Base-by-base conservation (phyloP, 2,797 vertebrate species). In the Rallus crepitans region DNA sequence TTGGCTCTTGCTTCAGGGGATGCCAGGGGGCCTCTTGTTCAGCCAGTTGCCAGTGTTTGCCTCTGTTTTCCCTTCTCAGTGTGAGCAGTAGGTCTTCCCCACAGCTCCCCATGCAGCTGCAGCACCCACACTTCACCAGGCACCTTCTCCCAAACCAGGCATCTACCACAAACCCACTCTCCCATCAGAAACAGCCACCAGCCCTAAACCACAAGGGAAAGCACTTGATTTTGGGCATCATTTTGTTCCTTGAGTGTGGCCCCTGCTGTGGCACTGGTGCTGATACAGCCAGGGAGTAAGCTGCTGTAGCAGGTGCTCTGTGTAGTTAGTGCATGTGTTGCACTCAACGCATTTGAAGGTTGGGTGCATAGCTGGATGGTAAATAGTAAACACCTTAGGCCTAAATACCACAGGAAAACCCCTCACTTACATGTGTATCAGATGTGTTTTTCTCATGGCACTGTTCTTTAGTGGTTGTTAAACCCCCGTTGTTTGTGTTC, bases 371-470 rank as follows among this genome's bases (percentile, higher is more conserved):
- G 55, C 85, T 96, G 69, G 70, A 64, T 93, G 45, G 60, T 80
- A 89, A 93, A 73, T 12, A 30, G 15, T 72, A 87, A 94, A 77
- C 75, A 96, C 94, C 90, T 96, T 84, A 80, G 91, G 77, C 95
- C 80, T 87, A 94, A 91, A 96, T 93, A 96, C 77, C 91, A 80
- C 83, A 96, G 94, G 93, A 96, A 95, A 97, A 39, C 60, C 88
- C 94, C 95, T 94, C 60, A 31, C 73, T 90, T 90, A 19, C 50
- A 42, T 77, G 57, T 73, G 2, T 70, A 84, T 91, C 88, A 91
- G 84, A 60, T 82, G 80, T 50, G 35, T 88, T 94, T 94, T 96
- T 69, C 69, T 90, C 11, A 7, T 82, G 71, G 80, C 68, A 89
- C 53, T 16, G 6, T 87, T 94, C 63, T 91, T 48, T 39, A 90